These are phyloP conservation scores for Hirundichthys speculiger DNA, from an alignment of 2,113 vertebrate genomes.

Conservation along the genomic window DNA sequence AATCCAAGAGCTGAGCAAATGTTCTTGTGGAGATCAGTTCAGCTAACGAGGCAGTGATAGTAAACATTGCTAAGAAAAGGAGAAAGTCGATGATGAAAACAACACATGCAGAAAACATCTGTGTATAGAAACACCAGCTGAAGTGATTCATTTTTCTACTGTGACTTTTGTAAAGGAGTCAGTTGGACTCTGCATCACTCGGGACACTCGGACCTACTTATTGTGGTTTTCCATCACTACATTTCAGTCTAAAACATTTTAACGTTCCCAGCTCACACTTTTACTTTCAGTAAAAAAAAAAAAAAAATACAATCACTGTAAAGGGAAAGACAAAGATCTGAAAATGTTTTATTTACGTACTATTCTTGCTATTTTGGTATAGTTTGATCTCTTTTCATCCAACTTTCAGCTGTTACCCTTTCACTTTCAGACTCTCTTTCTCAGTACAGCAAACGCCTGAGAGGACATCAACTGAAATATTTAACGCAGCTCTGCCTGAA, in stretches of 20 bases:
- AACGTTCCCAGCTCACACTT: conserved; percentile 18
- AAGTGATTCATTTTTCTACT: conserved; percentile 32
- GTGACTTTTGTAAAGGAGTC: conserved; percentile 23
- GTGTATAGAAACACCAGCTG: conserved; percentile 13
- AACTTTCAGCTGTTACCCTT: conserved; percentile 43
- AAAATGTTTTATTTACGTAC: conserved; percentile 33
- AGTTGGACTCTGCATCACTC: conserved; percentile 24
- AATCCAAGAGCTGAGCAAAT: conserved; percentile 20
- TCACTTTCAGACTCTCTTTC: conserved; percentile 35
- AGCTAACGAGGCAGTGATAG: not conserved
- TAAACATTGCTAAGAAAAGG: not conserved
- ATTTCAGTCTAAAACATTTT: conserved; percentile 27
- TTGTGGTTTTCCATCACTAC: conserved; percentile 26
- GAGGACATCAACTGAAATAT: conserved; percentile 63
- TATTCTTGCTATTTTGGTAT: conserved; percentile 34
- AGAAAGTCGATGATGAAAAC: conserved; percentile 15
- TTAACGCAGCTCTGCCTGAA: conserved; percentile 43
- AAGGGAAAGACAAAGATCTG: conserved; percentile 32
- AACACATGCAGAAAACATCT: not conserved
- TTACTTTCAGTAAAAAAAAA: not conserved
- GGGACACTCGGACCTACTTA: conserved; percentile 21
- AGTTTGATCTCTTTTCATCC: conserved; percentile 48
- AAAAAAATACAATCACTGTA: not conserved
- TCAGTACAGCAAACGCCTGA: conserved; percentile 30
- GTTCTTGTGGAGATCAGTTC: not conserved